Percentiles rank a stretch among this genome's conserved stretches.
These are phyloP conservation scores for Acestrorhynchus altus DNA, from an alignment of 2,797 vertebrate species.

Conservation along the genomic window DNA sequence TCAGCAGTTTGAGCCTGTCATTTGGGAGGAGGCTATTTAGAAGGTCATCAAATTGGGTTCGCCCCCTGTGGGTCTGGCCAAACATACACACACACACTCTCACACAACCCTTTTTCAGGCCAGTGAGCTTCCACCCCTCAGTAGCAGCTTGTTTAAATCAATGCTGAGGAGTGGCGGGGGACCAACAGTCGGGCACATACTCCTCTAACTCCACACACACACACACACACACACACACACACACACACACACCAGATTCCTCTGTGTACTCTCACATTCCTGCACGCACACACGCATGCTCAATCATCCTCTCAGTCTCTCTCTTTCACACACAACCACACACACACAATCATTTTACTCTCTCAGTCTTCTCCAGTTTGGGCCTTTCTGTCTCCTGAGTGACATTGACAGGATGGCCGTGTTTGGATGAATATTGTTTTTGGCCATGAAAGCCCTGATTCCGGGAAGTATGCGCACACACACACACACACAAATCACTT, in stretches of 20 bases:
- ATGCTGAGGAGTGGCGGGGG: conserved; percentile 54
- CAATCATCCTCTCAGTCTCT: conserved; percentile 43
- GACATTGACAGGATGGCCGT: conserved; percentile 39
- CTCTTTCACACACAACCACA: conserved; percentile 33
- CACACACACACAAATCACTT: conserved; percentile 6
- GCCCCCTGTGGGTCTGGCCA: conserved; percentile 1
- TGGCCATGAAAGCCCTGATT: conserved; percentile 37
- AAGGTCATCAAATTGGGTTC: conserved; percentile 44
- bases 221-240: conserved; percentile 20
- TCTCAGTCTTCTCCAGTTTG: conserved; percentile 19
- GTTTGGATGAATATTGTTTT: conserved; percentile 53
- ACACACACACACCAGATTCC: conserved; percentile 40
- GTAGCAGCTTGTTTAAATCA: conserved; percentile 63
- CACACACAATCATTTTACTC: conserved; percentile 31
- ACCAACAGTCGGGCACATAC: conserved; percentile 36
- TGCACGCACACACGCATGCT: conserved; percentile 21
- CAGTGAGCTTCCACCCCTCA: conserved; percentile 55
- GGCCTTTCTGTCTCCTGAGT: conserved; percentile 40
- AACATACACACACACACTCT: conserved; percentile 24
- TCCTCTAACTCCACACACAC: not conserved
- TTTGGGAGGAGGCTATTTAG: conserved; percentile 38
- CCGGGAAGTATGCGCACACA: conserved; percentile 20
- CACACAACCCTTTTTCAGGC: conserved; percentile 50
- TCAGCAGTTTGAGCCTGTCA: conserved; percentile 36
- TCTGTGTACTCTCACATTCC: not conserved